Conservation (phyloP, 2,113 vertebrate species). For the Toxostoma redivivum region DNA sequence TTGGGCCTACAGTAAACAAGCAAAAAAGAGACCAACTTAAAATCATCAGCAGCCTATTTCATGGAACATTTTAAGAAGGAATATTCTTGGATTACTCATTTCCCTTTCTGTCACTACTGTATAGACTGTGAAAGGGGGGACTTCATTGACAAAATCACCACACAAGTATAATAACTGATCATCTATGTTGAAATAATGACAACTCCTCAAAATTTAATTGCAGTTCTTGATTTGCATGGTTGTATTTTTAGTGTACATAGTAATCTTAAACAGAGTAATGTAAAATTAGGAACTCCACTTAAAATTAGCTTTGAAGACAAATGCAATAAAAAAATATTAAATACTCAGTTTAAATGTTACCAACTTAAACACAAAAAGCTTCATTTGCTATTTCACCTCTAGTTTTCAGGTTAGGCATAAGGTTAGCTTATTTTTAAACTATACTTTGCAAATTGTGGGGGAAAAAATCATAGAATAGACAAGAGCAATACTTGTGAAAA, state of each 20-base stretch:
- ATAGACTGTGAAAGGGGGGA: neutral
- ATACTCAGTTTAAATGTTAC: neutral
- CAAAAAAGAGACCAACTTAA: neutral
- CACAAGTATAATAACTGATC: neutral
- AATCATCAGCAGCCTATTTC: neutral
- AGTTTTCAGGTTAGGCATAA: neutral
- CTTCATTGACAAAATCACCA: neutral
- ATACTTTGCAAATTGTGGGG: neutral
- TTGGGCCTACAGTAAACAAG: conserved; percentile 78
- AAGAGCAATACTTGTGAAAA: neutral
- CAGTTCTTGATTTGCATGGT: neutral
- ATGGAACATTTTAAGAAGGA: neutral
- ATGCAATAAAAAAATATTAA: neutral
- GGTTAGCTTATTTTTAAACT: neutral
- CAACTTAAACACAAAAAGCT: neutral
- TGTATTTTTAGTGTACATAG: neutral
- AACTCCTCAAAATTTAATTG: neutral
- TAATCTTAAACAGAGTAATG: neutral
- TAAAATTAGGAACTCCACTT: neutral
- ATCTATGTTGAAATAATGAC: neutral
- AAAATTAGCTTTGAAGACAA: neutral
- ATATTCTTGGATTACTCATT: neutral
- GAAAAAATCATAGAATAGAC: neutral
- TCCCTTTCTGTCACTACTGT: neutral
- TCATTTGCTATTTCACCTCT: neutral